These are phyloP conservation scores for Glaucidium brasilianum DNA, from an alignment of 2,113 vertebrate genomes.

Conservation along the genomic window DNA sequence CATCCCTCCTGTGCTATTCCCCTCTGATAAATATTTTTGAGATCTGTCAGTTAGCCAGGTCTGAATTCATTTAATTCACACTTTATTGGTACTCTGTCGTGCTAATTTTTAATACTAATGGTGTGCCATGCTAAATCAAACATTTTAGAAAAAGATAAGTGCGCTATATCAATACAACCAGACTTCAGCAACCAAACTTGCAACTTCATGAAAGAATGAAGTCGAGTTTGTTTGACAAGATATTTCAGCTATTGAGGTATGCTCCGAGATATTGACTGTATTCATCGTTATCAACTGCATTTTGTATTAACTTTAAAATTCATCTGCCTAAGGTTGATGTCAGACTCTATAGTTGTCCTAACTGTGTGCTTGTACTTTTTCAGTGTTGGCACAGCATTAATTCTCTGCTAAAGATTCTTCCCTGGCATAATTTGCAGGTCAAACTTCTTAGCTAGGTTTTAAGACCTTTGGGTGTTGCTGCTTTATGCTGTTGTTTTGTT, in stretches of 20 bases:
- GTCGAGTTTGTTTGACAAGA: background rate
- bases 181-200: background rate
- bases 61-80: background rate
- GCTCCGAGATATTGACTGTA: background rate
- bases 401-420: background rate
- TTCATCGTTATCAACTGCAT: background rate
- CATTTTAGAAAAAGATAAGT: background rate
- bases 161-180: background rate
- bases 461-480: background rate
- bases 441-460: background rate
- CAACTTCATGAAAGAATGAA: background rate
- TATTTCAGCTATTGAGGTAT: background rate
- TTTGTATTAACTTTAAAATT: slow-evolving; percentile 1
- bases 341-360: background rate
- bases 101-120: background rate
- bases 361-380: background rate
- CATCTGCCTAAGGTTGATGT: background rate
- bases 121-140: background rate
- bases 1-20: background rate
- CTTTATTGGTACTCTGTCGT: background rate
- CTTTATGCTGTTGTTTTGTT: background rate
- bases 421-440: background rate
- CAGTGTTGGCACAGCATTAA: background rate
- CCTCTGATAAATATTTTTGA: background rate
- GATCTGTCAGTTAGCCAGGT: background rate